A percentile compares a stretch with the other conserved stretches of the same genome.
phyloP scores from a whole-genome alignment of 2,888 invertebrate genomes.

The Leptinotarsa peninsularis region DNA sequence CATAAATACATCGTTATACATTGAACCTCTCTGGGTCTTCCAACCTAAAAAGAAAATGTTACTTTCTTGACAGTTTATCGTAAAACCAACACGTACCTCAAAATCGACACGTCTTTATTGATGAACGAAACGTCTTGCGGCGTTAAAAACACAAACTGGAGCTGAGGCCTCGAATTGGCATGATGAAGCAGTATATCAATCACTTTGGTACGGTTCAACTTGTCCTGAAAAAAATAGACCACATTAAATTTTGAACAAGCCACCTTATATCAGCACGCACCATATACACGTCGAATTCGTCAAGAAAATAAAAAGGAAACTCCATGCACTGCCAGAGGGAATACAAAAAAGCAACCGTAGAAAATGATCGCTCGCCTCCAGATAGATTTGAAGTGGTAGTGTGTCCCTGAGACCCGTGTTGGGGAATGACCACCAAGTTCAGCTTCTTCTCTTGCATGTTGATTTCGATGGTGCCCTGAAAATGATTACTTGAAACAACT shows the following conservation, averaged over 20 bases:
- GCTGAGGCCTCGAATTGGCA: constrained; percentile 74
- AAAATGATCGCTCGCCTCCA: constrained; percentile 95
- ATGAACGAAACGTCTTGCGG: constrained; percentile 80
- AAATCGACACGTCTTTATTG: constrained; percentile 57
- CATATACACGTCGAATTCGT: constrained; percentile 98
- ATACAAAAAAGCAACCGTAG: constrained; percentile 94
- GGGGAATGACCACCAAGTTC: constrained; percentile 70
- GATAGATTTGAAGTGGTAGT: constrained; percentile 80
- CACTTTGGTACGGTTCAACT: constrained; percentile 83
- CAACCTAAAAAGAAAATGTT: constrained; percentile 49
- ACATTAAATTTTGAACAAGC: not conserved
- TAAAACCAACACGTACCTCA: constrained; percentile 50
- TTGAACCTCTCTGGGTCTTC: constrained; percentile 52
- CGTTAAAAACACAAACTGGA: constrained; percentile 91
- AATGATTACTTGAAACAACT: constrained; percentile 20
- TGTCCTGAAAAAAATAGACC: constrained; percentile 73
- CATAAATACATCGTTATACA: not conserved
- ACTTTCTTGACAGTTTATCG: constrained; percentile 1
- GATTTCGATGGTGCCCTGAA: constrained; percentile 71
- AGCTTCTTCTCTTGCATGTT: constrained; percentile 67
- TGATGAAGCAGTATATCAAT: constrained; percentile 83
- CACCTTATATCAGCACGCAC: constrained; percentile 65
- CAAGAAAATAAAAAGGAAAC: constrained; percentile 92
- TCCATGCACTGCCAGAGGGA: constrained; percentile 93
- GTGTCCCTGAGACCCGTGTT: constrained; percentile 67